A percentile compares a stretch with the other conserved stretches of the same genome.
Conservation (phyloP, 2,888 invertebrate genomes). For the Ramazzottius varieornatus region DNA sequence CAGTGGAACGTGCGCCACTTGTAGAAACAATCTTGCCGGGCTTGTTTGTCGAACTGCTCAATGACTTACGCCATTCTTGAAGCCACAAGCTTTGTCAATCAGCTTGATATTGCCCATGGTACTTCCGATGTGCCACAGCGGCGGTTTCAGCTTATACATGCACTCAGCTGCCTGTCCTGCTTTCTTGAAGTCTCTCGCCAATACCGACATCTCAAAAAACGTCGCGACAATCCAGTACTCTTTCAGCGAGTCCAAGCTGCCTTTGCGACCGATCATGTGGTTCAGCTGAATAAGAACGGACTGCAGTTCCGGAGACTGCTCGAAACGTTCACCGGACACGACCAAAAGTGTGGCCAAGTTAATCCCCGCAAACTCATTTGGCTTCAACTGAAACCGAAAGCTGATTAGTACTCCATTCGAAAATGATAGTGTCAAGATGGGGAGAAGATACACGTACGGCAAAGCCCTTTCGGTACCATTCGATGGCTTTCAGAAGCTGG, state of each 20-base stretch:
- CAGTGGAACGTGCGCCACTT: too few species aligned
- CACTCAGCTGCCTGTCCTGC: conserved; percentile 68
- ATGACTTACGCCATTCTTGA: too few species aligned
- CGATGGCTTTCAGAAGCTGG: conserved; percentile 66
- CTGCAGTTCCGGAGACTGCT: conserved; percentile 61
- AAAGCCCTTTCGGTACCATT: conserved; percentile 35
- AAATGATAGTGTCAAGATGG: too few species aligned
- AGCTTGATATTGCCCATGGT: background rate
- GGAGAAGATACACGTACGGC: conserved; percentile 5
- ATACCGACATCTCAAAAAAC: conserved; percentile 87
- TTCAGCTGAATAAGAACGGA: conserved; percentile 63
- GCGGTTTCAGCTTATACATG: conserved; percentile 31
- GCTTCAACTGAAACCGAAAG: conserved; percentile 91
- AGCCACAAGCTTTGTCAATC: too few species aligned
- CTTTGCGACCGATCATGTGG: conserved; percentile 88
- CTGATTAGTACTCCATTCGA: too few species aligned
- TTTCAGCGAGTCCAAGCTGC: conserved; percentile 61
- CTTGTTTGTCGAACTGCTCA: too few species aligned
- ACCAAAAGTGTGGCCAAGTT: conserved; percentile 88
- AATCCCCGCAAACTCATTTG: conserved; percentile 94
- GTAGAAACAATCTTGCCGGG: too few species aligned
- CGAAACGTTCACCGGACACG: conserved; percentile 81
- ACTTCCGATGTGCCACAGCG: conserved; percentile 22
- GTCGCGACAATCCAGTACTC: conserved; percentile 99
- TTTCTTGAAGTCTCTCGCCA: conserved; percentile 85